Base-by-base conservation (phyloP, 2,888 invertebrate species). In the Galerucella calmariensis region DNA sequence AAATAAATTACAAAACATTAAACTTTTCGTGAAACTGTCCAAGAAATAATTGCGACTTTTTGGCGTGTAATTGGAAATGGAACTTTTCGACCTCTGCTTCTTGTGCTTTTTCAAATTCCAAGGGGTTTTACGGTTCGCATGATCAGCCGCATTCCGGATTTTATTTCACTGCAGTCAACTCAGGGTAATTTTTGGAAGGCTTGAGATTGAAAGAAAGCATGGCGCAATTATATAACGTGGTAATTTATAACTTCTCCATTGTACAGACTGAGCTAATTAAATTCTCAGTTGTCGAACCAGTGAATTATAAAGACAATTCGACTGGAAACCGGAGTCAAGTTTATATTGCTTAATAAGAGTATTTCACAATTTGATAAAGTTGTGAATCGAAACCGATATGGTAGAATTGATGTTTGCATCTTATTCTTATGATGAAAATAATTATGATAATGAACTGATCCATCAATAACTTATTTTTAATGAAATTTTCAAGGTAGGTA, bases 11-110 rank as follows among this genome's bases (percentile, higher is more conserved):
- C 84, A 81, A 83, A 85, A 84, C 85, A 84, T 85, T 84, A 85
- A 85, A 85, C 83, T 85, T 85, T 84, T 83, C 83, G 78, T 77
- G 11, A 79, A 85, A 85, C 84, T 86, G 85, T 85, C 86, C 84
- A 85, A 85, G 86, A 85, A 85, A 85, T 86, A 86, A 86, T 85
- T 86, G 85, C 83, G 79, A 83, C 83, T 84, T 84, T 72, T 83
- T 83, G 83, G 84, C 85, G 84, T 85, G 84, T 85, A 85, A 85
- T 85, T 85, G 85, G 83, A 81, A 82, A 67, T 71, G 59, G 72
- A 76, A 76, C 75, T 72, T 72, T 71, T 59, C 66, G 44, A 72
- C 44, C 66, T 59, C 66, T 59, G 62, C 16, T 74, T 61, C 69
- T 62, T 69, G 69, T 53, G 24, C 51, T 69, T 62, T 69, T 53